These are phyloP conservation scores for Plumapathes pennacea DNA, from an alignment of 92 coral and sea anemone species.

Conservation along the genomic window DNA sequence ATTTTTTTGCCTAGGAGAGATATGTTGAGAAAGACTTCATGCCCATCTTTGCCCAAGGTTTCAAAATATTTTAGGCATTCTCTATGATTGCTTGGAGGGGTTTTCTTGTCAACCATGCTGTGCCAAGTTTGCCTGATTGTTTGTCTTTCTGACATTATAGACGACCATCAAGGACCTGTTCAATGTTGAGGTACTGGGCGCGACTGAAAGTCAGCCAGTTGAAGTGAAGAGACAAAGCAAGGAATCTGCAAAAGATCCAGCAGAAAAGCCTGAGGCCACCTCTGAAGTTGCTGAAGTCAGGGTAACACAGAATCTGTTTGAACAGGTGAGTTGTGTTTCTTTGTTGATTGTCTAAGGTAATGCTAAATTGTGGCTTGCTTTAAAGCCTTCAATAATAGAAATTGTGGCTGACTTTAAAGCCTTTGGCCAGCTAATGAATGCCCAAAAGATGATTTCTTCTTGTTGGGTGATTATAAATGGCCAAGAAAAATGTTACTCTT, in stretches of 20 bases:
- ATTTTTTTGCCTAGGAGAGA: too few relatives aligned
- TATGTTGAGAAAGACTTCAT: too few relatives aligned
- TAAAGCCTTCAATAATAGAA: too few relatives aligned
- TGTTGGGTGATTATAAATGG: conserved; percentile 69
- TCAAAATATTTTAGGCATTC: too few relatives aligned
- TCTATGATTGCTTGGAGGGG: too few relatives aligned
- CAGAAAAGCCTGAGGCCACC: conserved; percentile 21
- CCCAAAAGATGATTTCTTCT: too few relatives aligned
- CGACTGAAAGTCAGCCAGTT: conserved; percentile 8
- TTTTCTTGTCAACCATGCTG: too few relatives aligned
- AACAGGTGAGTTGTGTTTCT: conserved; percentile 52
- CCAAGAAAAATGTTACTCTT: conserved; percentile 61
- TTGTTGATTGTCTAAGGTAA: too few relatives aligned
- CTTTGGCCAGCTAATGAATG: too few relatives aligned
- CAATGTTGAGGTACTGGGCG: conserved; percentile 54
- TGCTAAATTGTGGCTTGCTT: too few relatives aligned
- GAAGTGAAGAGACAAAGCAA: conserved; percentile 12
- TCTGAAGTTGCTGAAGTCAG: conserved; percentile 4
- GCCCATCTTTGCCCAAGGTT: too few relatives aligned
- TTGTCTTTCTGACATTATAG: conserved; percentile 13
- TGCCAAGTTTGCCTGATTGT: too few relatives aligned
- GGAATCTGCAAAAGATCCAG: conserved; percentile 16
- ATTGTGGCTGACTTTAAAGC: background rate
- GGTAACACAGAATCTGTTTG: conserved; percentile 64
- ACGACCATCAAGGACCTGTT: conserved; percentile 76